Evolutionary conservation across 23 tunicate genomes (phyloP).

Genomic region (Corella eumyota): DNA sequence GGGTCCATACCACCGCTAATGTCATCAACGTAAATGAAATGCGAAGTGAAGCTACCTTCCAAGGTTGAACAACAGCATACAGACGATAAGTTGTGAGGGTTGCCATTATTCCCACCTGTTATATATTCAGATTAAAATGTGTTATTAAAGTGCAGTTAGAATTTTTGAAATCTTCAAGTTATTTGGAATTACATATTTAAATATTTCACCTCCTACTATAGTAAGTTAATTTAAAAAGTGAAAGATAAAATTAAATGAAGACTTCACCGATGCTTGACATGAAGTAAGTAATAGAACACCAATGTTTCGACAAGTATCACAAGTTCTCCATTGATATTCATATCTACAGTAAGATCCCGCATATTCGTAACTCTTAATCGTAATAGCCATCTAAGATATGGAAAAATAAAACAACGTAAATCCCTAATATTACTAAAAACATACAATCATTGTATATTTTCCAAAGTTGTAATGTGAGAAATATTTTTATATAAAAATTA

Average conservation of each 20-base stretch:
- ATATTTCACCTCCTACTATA: too few species aligned
- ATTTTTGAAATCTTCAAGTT: too few species aligned
- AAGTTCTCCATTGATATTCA: constrained; percentile 44
- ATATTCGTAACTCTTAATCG: constrained; percentile 6
- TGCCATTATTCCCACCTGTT: constrained; percentile 24
- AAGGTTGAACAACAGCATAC: constrained; percentile 30
- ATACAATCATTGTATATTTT: too few species aligned
- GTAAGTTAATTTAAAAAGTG: too few species aligned
- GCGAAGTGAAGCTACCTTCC: constrained; percentile 8
- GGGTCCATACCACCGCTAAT: constrained; percentile 18
- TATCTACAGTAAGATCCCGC: constrained; percentile 29
- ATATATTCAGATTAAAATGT: not conserved
- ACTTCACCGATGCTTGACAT: constrained; percentile 41
- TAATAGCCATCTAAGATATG: constrained; percentile 12
- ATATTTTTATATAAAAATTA: not conserved
- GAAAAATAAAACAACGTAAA: not conserved
- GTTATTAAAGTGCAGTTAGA: not conserved
- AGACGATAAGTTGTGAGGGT: constrained; percentile 36
- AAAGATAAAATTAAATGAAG: too few species aligned
- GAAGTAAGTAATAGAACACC: constrained; percentile 31
- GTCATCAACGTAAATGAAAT: constrained; percentile 1
- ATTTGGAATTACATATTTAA: too few species aligned
- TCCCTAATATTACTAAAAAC: not conserved
- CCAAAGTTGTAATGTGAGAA: not conserved
- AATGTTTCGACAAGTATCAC: constrained; percentile 21